phyloP scores from a whole-genome alignment of 2,113 vertebrate species.

The Sprattus sprattus region DNA sequence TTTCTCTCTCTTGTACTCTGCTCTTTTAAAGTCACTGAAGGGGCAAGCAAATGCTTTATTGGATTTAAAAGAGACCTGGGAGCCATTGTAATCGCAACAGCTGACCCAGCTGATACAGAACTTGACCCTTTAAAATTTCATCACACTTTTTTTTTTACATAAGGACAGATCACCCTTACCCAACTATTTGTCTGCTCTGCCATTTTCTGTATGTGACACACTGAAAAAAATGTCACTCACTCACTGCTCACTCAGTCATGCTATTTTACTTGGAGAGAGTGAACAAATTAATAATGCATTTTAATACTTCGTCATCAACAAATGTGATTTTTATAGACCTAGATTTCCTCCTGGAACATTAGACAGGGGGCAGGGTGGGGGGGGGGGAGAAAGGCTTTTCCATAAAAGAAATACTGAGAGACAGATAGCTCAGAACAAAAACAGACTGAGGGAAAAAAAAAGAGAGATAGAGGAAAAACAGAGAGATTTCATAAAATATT shows the following conservation, averaged over 20 bases:
- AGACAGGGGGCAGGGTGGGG: not conserved
- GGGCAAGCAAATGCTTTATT: not conserved
- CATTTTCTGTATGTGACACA: not conserved
- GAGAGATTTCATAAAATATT: not conserved
- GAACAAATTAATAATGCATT: not conserved
- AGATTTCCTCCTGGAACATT: not conserved
- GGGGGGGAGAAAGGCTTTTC: not conserved
- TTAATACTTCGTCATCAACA: not conserved
- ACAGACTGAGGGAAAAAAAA: not conserved
- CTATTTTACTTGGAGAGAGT: not conserved
- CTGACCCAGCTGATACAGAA: not conserved
- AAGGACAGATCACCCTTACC: not conserved
- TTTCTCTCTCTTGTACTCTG: not conserved
- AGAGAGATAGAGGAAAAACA: not conserved
- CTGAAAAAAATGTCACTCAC: not conserved
- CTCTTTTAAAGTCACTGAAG: not conserved
- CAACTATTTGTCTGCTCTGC: not conserved
- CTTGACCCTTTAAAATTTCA: not conserved
- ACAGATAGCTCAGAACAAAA: not conserved
- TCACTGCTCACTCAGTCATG: not conserved
- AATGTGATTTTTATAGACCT: not conserved
- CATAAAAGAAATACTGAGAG: not conserved
- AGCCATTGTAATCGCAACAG: slow-evolving; percentile 2
- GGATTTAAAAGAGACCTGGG: not conserved
- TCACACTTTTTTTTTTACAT: not conserved